phyloP scores from a whole-genome alignment of 2,113 vertebrate genomes.

The Crocuta crocuta region DNA sequence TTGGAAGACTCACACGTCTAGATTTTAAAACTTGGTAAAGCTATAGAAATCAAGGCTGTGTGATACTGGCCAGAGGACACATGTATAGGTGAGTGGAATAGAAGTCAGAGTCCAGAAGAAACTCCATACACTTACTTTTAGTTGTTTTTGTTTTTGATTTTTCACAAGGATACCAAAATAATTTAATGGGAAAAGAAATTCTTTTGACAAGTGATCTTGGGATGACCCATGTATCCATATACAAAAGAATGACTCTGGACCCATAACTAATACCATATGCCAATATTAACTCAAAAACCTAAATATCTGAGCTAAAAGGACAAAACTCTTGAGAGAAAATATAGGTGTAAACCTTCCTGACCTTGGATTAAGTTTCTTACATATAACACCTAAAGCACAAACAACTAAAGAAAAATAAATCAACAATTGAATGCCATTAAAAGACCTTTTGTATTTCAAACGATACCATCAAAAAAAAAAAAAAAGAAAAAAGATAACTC shows the following conservation, averaged over 20 bases:
- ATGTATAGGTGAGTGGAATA: not conserved
- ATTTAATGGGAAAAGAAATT: not conserved
- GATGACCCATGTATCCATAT: not conserved
- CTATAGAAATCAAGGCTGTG: not conserved
- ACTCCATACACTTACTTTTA: not conserved
- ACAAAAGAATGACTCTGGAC: not conserved
- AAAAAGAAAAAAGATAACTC: not conserved
- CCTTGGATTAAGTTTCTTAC: not conserved
- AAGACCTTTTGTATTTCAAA: not conserved
- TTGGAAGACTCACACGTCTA: not conserved
- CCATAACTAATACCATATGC: not conserved
- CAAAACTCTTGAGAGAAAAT: not conserved
- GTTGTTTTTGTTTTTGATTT: not conserved
- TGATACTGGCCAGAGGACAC: not conserved
- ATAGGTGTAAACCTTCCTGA: not conserved
- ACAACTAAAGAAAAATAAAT: not conserved
- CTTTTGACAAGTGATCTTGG: not conserved
- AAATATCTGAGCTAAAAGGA: not conserved
- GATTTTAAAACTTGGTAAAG: not conserved
- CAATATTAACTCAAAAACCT: not conserved
- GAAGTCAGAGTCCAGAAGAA: not conserved
- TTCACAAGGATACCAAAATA: not conserved
- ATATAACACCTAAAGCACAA: not conserved
- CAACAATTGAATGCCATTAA: not conserved
- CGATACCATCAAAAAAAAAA: not conserved